Evolutionary conservation across 2,797 vertebrate species (phyloP).

Genomic region (Haliaeetus albicilla): DNA sequence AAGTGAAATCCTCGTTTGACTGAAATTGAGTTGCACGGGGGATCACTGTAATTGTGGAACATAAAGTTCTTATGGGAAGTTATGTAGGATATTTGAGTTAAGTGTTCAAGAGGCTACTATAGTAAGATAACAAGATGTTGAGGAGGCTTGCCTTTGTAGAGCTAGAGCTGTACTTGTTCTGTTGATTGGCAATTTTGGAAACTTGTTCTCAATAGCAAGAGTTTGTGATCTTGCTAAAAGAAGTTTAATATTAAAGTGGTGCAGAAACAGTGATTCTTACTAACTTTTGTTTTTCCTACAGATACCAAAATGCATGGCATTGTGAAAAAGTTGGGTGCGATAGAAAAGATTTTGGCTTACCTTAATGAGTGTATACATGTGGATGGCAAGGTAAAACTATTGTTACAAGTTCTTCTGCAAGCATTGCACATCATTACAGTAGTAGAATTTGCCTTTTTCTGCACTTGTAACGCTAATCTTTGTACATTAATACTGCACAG

Average conservation of each 20-base stretch:
- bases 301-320: constrained; percentile 86
- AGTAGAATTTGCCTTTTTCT: neutral
- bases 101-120: neutral
- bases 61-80: neutral
- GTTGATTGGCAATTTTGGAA: neutral
- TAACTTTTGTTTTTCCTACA: constrained; percentile 60
- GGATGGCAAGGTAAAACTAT: constrained; percentile 82
- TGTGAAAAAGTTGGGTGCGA: constrained; percentile 83
- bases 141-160: neutral
- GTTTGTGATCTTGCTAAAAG: neutral
- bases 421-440: neutral
- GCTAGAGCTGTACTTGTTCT: neutral
- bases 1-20: neutral
- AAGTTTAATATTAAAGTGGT: neutral
- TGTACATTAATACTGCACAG: neutral
- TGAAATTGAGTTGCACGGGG: neutral
- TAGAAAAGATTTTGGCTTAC: constrained; percentile 82
- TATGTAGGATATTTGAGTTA: neutral
- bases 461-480: neutral
- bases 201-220: neutral
- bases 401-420: neutral
- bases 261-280: neutral
- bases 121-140: neutral
- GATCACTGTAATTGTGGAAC: neutral
- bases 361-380: constrained; percentile 79